phyloP scores from a whole-genome alignment of 2,888 invertebrate genomes.

The Himalopsyche japonica region DNA sequence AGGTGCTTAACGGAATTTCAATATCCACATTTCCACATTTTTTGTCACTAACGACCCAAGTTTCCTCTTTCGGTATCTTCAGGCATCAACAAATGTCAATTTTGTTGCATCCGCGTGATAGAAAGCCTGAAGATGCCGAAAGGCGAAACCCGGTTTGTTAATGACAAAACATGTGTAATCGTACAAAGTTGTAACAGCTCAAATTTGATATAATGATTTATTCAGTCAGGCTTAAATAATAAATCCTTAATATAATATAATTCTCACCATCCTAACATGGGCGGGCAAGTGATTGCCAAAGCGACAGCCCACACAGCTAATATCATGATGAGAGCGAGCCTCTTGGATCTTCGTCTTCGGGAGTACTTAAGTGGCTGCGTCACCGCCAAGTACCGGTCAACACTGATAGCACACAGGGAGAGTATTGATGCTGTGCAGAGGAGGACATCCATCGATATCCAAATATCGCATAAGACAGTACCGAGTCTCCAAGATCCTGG shows the following conservation, averaged over 20 bases:
- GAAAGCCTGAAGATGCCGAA: too few relatives aligned
- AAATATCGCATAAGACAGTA: slow-evolving; percentile 83
- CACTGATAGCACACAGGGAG: slow-evolving; percentile 89
- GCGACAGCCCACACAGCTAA: slow-evolving; percentile 89
- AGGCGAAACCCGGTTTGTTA: too few relatives aligned
- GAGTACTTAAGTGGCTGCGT: slow-evolving; percentile 93
- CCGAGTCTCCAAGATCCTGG: slow-evolving; percentile 87
- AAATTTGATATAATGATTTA: not conserved
- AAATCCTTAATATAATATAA: slow-evolving; percentile 37
- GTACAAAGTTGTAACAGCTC: not conserved
- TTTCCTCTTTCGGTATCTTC: too few relatives aligned
- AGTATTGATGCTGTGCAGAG: slow-evolving; percentile 93
- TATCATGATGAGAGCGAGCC: slow-evolving; percentile 84
- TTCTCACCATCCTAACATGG: slow-evolving; percentile 90
- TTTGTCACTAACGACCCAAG: too few relatives aligned
- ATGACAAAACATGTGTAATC: too few relatives aligned
- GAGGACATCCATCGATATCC: slow-evolving; percentile 92
- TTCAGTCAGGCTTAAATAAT: not conserved
- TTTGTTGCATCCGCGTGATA: too few relatives aligned
- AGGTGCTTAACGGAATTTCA: too few relatives aligned
- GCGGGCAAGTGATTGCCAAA: slow-evolving; percentile 90
- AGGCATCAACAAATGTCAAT: too few relatives aligned
- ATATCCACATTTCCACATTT: too few relatives aligned
- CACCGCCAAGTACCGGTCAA: slow-evolving; percentile 90
- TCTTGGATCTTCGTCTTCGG: slow-evolving; percentile 80